Percentiles rank a stretch among this genome's conserved stretches.
Evolutionary conservation across 1,140 invertebrate genomes (phyloP).

Genomic region (Drosophila seguyi): DNA sequence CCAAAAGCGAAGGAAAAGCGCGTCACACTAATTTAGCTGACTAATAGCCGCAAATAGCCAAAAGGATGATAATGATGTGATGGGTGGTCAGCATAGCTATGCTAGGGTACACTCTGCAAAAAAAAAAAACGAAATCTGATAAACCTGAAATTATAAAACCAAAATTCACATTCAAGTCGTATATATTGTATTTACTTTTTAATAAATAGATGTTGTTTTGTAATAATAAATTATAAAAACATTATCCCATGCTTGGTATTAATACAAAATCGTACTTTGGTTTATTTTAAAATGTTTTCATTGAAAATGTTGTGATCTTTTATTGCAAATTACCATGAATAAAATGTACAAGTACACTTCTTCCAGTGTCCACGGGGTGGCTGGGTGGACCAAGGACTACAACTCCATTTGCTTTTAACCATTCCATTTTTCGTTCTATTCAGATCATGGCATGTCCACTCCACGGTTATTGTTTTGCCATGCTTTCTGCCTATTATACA

Average conservation of each 20-base stretch:
- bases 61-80: conserved; percentile 54
- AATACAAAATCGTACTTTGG: too few species aligned
- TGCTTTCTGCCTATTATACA: conserved; percentile 70
- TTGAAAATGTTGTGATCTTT: too few species aligned
- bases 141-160: too few species aligned
- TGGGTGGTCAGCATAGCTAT: conserved; percentile 29
- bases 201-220: too few species aligned
- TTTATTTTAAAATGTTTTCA: too few species aligned
- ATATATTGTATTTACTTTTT: too few species aligned
- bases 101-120: background rate
- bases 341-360: too few species aligned
- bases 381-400: conserved; percentile 13
- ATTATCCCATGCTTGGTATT: too few species aligned
- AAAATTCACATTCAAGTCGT: too few species aligned
- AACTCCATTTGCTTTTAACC: conserved; percentile 81
- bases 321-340: too few species aligned
- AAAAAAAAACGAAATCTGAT: background rate
- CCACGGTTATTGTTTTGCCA: conserved; percentile 75
- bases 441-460: conserved; percentile 29
- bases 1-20: conserved; percentile 65
- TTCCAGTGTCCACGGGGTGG: background rate
- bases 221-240: too few species aligned
- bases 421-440: conserved; percentile 45
- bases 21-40: conserved; percentile 76
- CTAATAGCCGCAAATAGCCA: conserved; percentile 63